Evolutionary conservation across 2,797 vertebrate genomes (phyloP).

Genomic region (Tadarida brasiliensis): DNA sequence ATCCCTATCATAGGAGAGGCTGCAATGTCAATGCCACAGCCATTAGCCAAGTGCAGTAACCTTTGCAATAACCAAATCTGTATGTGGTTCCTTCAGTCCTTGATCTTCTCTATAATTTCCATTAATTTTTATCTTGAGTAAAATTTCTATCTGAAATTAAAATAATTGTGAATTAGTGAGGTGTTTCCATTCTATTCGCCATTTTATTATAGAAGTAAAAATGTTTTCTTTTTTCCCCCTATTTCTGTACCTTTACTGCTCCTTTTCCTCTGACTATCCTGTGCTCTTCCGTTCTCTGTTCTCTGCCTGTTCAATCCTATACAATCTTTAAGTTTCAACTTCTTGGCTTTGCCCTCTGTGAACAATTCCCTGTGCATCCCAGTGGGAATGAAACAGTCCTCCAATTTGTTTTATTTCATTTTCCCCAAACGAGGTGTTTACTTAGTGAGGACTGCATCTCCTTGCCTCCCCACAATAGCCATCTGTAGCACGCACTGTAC

Average conservation of each 20-base stretch:
- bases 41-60: not conserved
- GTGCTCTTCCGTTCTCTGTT: accelerated
- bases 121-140: constrained; percentile 31
- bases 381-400: not conserved
- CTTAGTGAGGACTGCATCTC: accelerated
- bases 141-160: not conserved
- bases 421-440: accelerated
- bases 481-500: accelerated
- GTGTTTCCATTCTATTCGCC: not conserved
- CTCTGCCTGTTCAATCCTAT: accelerated
- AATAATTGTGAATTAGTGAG: not conserved
- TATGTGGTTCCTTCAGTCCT: not conserved
- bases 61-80: not conserved
- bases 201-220: no score
- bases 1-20: no score
- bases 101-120: not conserved
- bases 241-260: not conserved
- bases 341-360: not conserved
- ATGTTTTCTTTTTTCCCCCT: not conserved
- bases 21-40: not conserved
- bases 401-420: not conserved
- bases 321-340: accelerated
- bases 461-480: accelerated
- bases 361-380: not conserved
- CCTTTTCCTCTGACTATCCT: not conserved